Conservation (phyloP, 2,888 invertebrate species). For the Dastarcus helophoroides region DNA sequence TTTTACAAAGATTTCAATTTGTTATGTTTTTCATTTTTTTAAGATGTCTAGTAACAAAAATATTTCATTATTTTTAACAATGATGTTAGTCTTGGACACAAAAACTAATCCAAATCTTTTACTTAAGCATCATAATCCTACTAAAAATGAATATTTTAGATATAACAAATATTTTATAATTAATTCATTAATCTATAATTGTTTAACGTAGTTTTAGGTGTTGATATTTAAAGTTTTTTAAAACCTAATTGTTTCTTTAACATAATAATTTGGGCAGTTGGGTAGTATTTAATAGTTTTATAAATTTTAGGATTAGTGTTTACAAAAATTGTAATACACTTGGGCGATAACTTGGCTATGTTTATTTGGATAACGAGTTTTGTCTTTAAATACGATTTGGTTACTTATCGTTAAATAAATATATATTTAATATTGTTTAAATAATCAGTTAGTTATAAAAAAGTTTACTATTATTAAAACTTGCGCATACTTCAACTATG, state of each 20-base stretch:
- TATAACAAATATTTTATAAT: slow-evolving; percentile 20
- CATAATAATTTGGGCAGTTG: slow-evolving; percentile 19
- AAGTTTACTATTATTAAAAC: slow-evolving; percentile 14
- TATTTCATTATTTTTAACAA: no score
- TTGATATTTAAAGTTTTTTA: slow-evolving; percentile 25
- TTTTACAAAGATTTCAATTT: no score
- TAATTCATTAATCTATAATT: slow-evolving; percentile 12
- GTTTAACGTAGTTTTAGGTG: slow-evolving; percentile 29
- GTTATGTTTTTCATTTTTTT: no score
- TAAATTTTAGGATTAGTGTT: slow-evolving; percentile 17
- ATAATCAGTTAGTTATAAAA: no score
- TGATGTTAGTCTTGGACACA: no score
- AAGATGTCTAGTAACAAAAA: no score
- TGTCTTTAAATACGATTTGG: no score
- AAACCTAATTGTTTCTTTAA: slow-evolving; percentile 23
- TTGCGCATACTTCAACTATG: slow-evolving; percentile 14
- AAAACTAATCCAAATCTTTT: no score
- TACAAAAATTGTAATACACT: slow-evolving; percentile 6
- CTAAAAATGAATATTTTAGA: slow-evolving; percentile 17
- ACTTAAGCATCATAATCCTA: slow-evolving; percentile 1
- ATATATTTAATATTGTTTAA: no score
- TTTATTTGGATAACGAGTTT: slow-evolving; percentile 7
- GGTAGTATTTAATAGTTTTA: slow-evolving; percentile 20
- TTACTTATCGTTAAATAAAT: no score
- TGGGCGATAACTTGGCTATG: slow-evolving; percentile 15